Conservation (phyloP, 2,888 invertebrate species). For the Ornithoptera alexandrae region DNA sequence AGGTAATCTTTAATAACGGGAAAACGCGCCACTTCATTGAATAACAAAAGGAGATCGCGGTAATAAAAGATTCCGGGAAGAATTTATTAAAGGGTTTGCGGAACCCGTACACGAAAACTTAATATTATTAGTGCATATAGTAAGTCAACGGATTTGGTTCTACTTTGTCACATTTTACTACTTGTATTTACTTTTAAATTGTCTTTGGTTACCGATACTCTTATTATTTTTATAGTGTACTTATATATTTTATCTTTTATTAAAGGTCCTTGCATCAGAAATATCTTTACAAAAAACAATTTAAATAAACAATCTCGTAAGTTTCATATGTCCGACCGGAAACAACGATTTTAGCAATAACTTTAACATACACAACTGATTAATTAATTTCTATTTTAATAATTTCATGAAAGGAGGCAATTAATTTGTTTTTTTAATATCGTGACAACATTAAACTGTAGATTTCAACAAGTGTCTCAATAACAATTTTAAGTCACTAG, state of each 20-base stretch:
- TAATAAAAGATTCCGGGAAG: conserved; percentile 34
- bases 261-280: too few relatives aligned
- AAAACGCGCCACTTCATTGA: conserved; percentile 32
- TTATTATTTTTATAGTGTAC: not conserved
- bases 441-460: not conserved
- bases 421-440: not conserved
- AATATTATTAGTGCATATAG: not conserved
- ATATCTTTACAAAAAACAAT: too few relatives aligned
- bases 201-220: not conserved
- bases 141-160: not conserved
- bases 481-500: not conserved
- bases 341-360: too few relatives aligned
- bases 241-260: not conserved
- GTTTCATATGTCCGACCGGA: too few relatives aligned
- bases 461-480: not conserved
- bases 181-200: not conserved
- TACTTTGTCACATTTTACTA: not conserved
- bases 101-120: conserved; percentile 14
- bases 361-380: too few relatives aligned
- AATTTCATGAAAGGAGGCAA: not conserved
- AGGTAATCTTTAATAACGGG: conserved; percentile 27
- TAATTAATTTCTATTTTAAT: not conserved
- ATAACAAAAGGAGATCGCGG: conserved; percentile 29
- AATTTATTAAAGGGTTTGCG: conserved; percentile 30
- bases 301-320: too few relatives aligned